These are phyloP conservation scores for Taxidea taxus DNA, from an alignment of 2,113 vertebrate genomes.

Conservation along the genomic window DNA sequence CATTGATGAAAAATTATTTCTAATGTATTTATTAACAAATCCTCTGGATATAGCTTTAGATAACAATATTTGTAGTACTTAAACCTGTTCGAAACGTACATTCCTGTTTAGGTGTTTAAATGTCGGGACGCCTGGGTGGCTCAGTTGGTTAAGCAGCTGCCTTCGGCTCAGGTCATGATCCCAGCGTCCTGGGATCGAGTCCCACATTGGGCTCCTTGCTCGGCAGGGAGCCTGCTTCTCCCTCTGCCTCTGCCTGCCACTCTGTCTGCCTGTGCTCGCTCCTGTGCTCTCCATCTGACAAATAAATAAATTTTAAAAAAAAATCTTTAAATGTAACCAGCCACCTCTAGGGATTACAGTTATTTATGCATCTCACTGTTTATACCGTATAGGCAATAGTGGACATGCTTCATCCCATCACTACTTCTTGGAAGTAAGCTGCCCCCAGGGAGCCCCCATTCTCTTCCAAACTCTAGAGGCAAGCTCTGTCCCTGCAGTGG, in stretches of 20 bases:
- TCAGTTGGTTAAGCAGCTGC: no score
- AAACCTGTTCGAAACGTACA: background rate
- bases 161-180: no score
- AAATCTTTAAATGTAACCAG: background rate
- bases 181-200: no score
- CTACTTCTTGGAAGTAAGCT: background rate
- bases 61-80: background rate
- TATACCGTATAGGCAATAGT: background rate
- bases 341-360: background rate
- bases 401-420: background rate
- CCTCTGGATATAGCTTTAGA: background rate
- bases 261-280: no score
- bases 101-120: background rate
- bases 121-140: no score
- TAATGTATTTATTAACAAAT: background rate
- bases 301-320: no score
- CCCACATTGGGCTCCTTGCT: no score
- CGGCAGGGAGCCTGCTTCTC: no score
- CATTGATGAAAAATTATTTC: background rate
- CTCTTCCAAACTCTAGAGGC: background rate
- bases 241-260: no score
- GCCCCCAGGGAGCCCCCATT: background rate
- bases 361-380: background rate
- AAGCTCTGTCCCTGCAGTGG: background rate
- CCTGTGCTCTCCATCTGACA: no score